These are phyloP conservation scores for Scolanthus callimorphus DNA, from an alignment of 92 coral and sea anemone genomes.

Conservation along the genomic window DNA sequence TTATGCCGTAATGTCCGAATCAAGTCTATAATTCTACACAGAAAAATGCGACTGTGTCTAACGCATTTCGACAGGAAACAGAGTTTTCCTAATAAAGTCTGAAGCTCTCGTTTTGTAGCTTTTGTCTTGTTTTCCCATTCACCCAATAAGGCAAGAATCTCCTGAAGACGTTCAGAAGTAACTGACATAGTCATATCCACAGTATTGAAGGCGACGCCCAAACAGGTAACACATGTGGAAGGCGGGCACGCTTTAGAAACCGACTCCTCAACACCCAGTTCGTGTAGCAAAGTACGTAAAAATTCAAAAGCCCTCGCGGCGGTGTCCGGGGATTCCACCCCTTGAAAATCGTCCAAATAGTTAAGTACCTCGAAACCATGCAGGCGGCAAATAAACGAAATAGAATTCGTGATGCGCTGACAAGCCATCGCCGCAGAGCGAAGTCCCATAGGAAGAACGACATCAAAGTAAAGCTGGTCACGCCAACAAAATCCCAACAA, in stretches of 20 bases:
- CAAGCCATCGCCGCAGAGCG: too few species aligned
- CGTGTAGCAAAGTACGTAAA: background rate
- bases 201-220: conserved; percentile 6
- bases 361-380: conserved; percentile 1
- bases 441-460: too few species aligned
- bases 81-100: too few species aligned
- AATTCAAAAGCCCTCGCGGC: background rate
- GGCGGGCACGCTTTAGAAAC: conserved; percentile 11
- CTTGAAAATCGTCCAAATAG: conserved; percentile 10
- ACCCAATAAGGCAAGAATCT: background rate
- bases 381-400: conserved; percentile 1
- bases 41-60: too few species aligned
- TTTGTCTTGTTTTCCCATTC: too few species aligned
- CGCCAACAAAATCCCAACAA: too few species aligned
- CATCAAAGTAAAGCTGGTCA: too few species aligned
- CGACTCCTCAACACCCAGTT: conserved; percentile 7
- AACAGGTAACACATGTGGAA: background rate
- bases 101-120: too few species aligned
- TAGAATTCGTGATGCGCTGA: background rate
- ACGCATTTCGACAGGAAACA: too few species aligned
- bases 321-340: background rate
- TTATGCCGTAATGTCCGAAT: too few species aligned
- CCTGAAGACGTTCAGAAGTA: background rate
- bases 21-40: too few species aligned
- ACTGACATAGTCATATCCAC: conserved; percentile 2